A percentile compares a stretch with the other conserved stretches of the same genome.
Evolutionary conservation across 2,113 vertebrate species (phyloP).

Genomic region (Motacilla tschutschensis): DNA sequence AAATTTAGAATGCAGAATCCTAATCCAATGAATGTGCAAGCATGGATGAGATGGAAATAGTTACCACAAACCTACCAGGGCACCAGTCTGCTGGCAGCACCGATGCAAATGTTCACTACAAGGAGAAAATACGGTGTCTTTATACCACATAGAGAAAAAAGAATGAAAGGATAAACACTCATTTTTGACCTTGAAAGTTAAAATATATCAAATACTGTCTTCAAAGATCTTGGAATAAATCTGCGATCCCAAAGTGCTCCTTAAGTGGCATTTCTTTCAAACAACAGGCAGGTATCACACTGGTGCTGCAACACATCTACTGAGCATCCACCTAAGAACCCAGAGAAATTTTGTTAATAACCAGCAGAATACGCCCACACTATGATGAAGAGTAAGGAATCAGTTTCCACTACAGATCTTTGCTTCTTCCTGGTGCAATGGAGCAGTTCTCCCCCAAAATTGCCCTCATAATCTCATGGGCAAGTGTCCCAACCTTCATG

Average conservation of each 20-base stretch:
- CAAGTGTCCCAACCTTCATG: background rate
- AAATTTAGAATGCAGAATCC: background rate
- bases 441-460: background rate
- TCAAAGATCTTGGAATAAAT: background rate
- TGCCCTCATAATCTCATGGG: background rate
- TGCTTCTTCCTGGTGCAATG: background rate
- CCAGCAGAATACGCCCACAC: background rate
- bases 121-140: background rate
- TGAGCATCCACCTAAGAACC: background rate
- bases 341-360: background rate
- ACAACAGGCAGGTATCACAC: background rate
- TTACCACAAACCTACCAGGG: background rate
- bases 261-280: background rate
- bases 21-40: background rate
- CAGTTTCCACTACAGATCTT: background rate
- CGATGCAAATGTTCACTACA: background rate
- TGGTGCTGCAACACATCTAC: background rate
- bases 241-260: background rate
- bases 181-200: background rate
- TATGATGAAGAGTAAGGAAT: background rate
- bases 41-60: fast-evolving
- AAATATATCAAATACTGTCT: background rate
- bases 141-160: background rate
- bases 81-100: background rate
- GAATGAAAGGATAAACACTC: background rate